Conservation (phyloP, 1,140 invertebrate genomes). For the Macrocentrus cingulum region DNA sequence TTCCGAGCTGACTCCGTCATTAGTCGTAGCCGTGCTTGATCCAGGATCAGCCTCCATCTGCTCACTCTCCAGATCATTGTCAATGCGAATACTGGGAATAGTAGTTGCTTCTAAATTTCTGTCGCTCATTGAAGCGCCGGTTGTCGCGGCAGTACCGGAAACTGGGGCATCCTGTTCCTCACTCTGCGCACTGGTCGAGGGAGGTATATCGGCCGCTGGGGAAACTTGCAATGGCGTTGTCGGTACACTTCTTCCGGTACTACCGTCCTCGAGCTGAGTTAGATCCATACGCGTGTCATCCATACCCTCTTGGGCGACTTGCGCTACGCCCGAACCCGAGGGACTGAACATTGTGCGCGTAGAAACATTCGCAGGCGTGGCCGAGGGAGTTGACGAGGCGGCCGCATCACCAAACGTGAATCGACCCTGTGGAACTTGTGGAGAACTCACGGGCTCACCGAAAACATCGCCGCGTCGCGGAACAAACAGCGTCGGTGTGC, state of each 20-base stretch:
- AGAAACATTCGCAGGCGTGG: slow-evolving; percentile 40
- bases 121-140: slow-evolving; percentile 33
- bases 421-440: slow-evolving; percentile 70
- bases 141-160: slow-evolving; percentile 34
- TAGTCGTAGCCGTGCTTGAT: slow-evolving; percentile 40
- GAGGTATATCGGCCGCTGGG: slow-evolving; percentile 60
- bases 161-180: slow-evolving; percentile 46
- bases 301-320: slow-evolving; percentile 66
- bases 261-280: slow-evolving; percentile 67
- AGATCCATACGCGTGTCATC: slow-evolving; percentile 79
- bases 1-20: slow-evolving; percentile 61
- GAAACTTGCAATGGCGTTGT: slow-evolving; percentile 74
- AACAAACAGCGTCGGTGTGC: slow-evolving; percentile 83
- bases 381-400: slow-evolving; percentile 45
- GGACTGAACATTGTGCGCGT: slow-evolving; percentile 47
- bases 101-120: slow-evolving; percentile 35
- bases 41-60: slow-evolving; percentile 43
- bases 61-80: slow-evolving; percentile 41
- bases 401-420: slow-evolving; percentile 73
- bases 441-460: slow-evolving; percentile 89
- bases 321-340: slow-evolving; percentile 51
- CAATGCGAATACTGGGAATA: slow-evolving; percentile 41
- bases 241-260: slow-evolving; percentile 70
- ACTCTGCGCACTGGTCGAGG: slow-evolving; percentile 44
- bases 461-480: slow-evolving; percentile 84